Evolutionary conservation across 2,888 invertebrate species (phyloP).

Genomic region (Allolobophora icterica): DNA sequence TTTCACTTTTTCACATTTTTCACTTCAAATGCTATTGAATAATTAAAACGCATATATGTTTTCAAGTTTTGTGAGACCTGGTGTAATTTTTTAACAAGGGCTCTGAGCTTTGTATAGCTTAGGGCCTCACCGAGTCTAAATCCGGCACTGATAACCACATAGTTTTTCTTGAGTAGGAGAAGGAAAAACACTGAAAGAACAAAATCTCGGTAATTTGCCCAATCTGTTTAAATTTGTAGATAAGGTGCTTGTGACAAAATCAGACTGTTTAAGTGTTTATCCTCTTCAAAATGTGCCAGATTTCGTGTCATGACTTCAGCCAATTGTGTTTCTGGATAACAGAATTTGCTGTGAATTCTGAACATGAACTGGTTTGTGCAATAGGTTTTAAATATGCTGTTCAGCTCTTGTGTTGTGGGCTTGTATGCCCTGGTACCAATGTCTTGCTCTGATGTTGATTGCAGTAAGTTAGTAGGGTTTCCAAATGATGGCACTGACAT

Average conservation of each 20-base stretch:
- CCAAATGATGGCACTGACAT: neutral
- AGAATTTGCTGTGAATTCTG: neutral
- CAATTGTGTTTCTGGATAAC: too few relatives aligned
- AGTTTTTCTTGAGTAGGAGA: neutral
- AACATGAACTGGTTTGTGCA: neutral
- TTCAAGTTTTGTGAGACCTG: too few relatives aligned
- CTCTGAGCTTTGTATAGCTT: too few relatives aligned
- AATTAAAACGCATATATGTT: too few relatives aligned
- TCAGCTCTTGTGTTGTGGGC: neutral
- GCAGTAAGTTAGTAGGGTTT: neutral
- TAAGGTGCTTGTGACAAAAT: neutral
- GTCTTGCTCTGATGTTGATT: neutral
- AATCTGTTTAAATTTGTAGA: neutral
- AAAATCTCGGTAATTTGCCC: neutral
- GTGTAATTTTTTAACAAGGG: too few relatives aligned
- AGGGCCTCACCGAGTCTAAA: too few relatives aligned
- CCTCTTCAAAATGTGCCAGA: neutral
- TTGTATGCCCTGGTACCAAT: neutral
- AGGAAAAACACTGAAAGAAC: neutral
- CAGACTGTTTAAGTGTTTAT: neutral
- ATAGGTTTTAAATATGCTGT: neutral
- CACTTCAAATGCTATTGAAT: too few relatives aligned
- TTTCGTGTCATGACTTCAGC: neutral
- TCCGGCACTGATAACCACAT: too few relatives aligned
- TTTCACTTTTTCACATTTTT: too few relatives aligned